These are phyloP conservation scores for Mandrillus leucophaeus DNA, from an alignment of 2,113 vertebrate genomes.

Conservation along the genomic window DNA sequence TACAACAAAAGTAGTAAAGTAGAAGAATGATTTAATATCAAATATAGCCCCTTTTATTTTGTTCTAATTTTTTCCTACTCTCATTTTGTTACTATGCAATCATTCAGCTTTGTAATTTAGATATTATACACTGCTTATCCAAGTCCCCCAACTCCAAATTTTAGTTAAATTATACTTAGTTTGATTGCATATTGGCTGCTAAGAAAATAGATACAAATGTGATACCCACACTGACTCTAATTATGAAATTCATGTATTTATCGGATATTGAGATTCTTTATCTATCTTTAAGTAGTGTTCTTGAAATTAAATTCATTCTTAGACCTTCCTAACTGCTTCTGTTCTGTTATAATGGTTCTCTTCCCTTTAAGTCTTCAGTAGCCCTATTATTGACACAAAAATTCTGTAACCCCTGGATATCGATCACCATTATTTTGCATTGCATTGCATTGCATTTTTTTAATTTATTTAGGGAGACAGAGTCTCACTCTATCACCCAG, in stretches of 20 bases:
- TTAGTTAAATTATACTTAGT: conserved; percentile 27
- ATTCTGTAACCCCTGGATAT: not conserved
- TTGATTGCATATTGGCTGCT: not conserved
- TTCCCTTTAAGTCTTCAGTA: not conserved
- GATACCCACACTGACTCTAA: not conserved
- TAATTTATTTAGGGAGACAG: too few relatives aligned
- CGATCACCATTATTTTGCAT: not conserved
- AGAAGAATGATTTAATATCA: not conserved
- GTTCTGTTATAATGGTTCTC: not conserved
- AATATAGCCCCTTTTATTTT: not conserved
- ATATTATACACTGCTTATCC: not conserved
- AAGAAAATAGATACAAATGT: not conserved
- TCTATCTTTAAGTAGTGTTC: not conserved
- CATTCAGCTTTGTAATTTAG: not conserved
- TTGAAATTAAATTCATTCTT: not conserved
- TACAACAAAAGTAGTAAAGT: not conserved
- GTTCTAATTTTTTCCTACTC: not conserved
- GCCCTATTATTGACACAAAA: not conserved
- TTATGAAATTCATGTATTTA: not conserved
- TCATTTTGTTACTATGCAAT: not conserved
- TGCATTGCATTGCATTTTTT: not conserved
- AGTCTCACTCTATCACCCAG: too few relatives aligned
- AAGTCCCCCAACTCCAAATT: not conserved
- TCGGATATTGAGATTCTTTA: not conserved
- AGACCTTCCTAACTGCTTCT: not conserved